Evolutionary conservation across 2,797 vertebrate genomes (phyloP).

Genomic region (Sus cebifrons): DNA sequence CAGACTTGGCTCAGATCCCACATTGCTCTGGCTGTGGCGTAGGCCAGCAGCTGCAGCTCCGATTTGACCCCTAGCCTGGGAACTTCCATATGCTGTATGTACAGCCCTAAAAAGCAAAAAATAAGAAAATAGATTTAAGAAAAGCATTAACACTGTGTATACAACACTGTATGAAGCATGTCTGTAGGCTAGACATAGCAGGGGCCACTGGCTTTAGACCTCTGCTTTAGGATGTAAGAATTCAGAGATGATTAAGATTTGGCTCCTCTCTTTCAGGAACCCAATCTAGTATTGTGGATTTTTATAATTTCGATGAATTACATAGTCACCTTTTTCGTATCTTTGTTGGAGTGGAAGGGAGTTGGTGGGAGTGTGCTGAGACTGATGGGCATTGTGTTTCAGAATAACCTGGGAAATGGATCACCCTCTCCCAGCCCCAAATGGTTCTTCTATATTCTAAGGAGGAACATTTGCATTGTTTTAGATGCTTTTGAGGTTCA

Average conservation of each 20-base stretch:
- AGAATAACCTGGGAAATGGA: not conserved
- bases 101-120: too few species aligned
- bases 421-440: not conserved
- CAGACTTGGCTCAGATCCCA: too few species aligned
- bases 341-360: not conserved
- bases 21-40: too few species aligned
- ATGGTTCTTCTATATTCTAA: not conserved
- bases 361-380: not conserved
- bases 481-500: conserved; percentile 27
- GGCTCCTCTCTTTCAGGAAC: not conserved
- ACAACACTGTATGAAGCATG: not conserved
- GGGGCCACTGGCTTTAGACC: not conserved
- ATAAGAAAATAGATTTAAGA: too few species aligned
- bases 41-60: too few species aligned
- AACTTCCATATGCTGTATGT: too few species aligned
- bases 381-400: not conserved
- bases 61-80: too few species aligned
- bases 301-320: conserved; percentile 54
- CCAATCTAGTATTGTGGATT: not conserved
- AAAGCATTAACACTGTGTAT: not conserved
- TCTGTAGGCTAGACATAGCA: not conserved
- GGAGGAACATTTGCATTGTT: not conserved
- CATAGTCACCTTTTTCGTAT: not conserved
- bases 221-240: not conserved
- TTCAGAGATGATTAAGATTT: not conserved